These are phyloP conservation scores for Cinclus mexicanus DNA, from an alignment of 2,113 vertebrate genomes.

Conservation along the genomic window DNA sequence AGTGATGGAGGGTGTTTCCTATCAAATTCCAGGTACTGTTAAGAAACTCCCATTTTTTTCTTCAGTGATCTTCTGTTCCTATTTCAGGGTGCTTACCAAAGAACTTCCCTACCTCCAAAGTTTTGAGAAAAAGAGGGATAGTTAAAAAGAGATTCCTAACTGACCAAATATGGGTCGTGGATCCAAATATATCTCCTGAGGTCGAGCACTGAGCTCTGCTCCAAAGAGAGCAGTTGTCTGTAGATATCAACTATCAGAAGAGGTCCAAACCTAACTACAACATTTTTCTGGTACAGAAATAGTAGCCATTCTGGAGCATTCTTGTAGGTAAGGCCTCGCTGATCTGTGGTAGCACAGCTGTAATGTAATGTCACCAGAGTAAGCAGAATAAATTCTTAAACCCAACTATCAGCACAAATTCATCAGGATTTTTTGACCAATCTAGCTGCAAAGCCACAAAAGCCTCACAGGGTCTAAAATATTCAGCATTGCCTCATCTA, in stretches of 20 bases:
- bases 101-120: not conserved
- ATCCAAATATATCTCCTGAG: not conserved
- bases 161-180: not conserved
- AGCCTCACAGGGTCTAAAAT: constrained; percentile 3
- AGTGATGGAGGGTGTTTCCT: not conserved
- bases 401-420: not conserved
- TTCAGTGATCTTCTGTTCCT: not conserved
- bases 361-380: not conserved
- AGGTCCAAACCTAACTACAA: not conserved
- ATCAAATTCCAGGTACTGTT: not conserved
- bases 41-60: not conserved
- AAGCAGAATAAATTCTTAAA: constrained; percentile 47
- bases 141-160: not conserved
- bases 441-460: not conserved
- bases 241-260: not conserved
- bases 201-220: not conserved
- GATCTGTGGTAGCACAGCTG: not conserved
- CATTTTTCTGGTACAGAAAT: not conserved
- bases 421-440: not conserved
- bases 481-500: constrained; percentile 25
- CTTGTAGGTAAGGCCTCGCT: not conserved
- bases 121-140: not conserved
- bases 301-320: not conserved
- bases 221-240: not conserved
- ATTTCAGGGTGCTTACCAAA: not conserved